Evolutionary conservation across 2,888 invertebrate species (phyloP), one percentile per base, ranked within the genome.

Genomic region (Drosophila vallismaia): DNA sequence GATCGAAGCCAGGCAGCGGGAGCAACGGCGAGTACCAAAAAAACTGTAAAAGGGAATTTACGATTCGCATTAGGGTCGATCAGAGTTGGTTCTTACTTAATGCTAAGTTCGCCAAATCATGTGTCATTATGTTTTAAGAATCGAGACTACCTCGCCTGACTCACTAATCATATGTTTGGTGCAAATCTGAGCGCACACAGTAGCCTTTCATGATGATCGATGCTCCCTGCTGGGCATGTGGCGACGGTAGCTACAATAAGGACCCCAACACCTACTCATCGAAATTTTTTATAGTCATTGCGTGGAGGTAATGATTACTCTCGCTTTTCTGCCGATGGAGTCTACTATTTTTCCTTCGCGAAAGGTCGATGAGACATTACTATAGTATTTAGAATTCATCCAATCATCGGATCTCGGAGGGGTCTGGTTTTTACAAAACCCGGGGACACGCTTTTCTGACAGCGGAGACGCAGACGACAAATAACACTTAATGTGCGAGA

Each of bases 11-110:
- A 96, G 95, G 92, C 98, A 99, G 71, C 98, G 94, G 58, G 96
- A 95, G 92, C 98, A 98, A 58, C 97, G 93, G 92, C 96, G 96
- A 92, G 96, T 95, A 46, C 96, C 97, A 92, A 97, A 98, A 92
- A 97, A 94, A 92, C 98, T 98, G 94, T 4, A 94, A 93, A 5
- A 4, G 36, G 36, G 42, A 40, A 44, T 9, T 50, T 31, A 19
- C 19, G 10, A 38, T 57, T 56, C 12, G 36, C 10, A 26, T 31
- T 29, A 56, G 44, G 10, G 10, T 57, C 36, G 14, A 24, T 4
- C 29, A 12, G n/a, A 44, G 24, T 10, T 24, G 1, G 44, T 9
- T 24, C 4, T 24, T 19, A 19, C 42, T 19, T 42, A 48, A 28
- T 12, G n/a, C 26, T 24, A n/a, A 28, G 12, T n/a, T 38, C 14